Evolutionary conservation across 2,113 vertebrate species (phyloP), one percentile per base, ranked within the genome.

Genomic region (Thomomys bottae): DNA sequence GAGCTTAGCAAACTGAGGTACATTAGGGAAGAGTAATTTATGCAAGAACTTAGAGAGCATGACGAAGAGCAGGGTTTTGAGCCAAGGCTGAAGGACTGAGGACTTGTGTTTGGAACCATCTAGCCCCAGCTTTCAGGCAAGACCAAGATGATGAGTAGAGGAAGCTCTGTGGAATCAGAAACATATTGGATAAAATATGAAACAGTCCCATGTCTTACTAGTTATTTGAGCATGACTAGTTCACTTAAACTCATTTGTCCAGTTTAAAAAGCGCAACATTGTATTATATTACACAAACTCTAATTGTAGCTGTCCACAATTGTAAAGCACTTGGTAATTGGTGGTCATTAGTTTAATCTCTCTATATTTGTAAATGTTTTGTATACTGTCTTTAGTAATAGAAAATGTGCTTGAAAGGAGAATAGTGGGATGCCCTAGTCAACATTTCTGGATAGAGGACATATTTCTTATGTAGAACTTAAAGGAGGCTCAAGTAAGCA

Each of bases 391-490:
- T 10, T 66, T 87, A 92, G 40, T 88, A 76, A 75, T 75, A 86
- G 12, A 88, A 67, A 32, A 75, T 1, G n/a, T 15, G 15, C 4
- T 68, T 34, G 36, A 57, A 67, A 59, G 40, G 75, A 61, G 23
- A 61, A 2, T 8, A 87, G 3, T 38, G 84, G 73, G 23, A 3
- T 63, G 10, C 8, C 68, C 67, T 87, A 73, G 23, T 4, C 5
- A 73, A 21, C 14, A 89, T 80, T 88, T 92, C 54, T 88, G 87
- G 32, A 20, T 54, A 2, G 23, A 77, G 38, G 67, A 76, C 10
- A 24, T 79, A 85, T 42, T 63, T 6, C 3, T 93, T 95, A 89
- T 66, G 87, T 86, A 93, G 63, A 95, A 91, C 49, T 54, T 54
- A 54, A 54, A 54, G 18, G 49, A 54, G 12, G 49, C 12, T 15